These are phyloP conservation scores for Lagopus muta DNA, from an alignment of 2,113 vertebrate species.

Conservation along the genomic window DNA sequence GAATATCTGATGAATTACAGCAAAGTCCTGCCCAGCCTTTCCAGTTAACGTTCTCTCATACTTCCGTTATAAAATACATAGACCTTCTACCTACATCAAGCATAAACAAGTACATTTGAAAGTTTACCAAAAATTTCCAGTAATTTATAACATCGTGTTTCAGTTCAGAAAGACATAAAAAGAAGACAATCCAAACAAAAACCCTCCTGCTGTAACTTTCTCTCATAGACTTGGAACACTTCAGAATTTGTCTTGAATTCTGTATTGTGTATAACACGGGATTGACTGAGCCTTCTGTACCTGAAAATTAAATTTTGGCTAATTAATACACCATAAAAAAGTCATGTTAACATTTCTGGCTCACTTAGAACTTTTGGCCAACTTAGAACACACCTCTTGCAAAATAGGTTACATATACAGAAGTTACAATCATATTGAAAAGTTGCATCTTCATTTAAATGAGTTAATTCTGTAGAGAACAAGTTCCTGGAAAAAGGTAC, in stretches of 20 bases:
- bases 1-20: slow-evolving; percentile 69
- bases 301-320: not conserved
- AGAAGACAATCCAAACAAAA: not conserved
- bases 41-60: slow-evolving; percentile 65
- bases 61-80: slow-evolving; percentile 50
- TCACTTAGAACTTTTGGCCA: not conserved
- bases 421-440: not conserved
- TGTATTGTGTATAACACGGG: not conserved
- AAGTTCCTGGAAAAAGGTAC: not conserved
- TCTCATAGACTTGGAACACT: not conserved
- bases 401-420: not conserved
- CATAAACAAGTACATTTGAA: not conserved
- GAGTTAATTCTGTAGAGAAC: not conserved
- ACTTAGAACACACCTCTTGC: not conserved
- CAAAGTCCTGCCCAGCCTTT: slow-evolving; percentile 41
- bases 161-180: not conserved
- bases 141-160: not conserved
- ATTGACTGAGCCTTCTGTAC: not conserved
- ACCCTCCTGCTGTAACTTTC: not conserved
- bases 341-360: not conserved
- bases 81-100: not conserved
- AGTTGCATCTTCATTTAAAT: not conserved
- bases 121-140: not conserved
- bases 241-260: not conserved
- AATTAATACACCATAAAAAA: not conserved